Evolutionary conservation across 2,888 invertebrate species (phyloP), one percentile per base, ranked within the genome.

Genomic region (Andrena praecox): DNA sequence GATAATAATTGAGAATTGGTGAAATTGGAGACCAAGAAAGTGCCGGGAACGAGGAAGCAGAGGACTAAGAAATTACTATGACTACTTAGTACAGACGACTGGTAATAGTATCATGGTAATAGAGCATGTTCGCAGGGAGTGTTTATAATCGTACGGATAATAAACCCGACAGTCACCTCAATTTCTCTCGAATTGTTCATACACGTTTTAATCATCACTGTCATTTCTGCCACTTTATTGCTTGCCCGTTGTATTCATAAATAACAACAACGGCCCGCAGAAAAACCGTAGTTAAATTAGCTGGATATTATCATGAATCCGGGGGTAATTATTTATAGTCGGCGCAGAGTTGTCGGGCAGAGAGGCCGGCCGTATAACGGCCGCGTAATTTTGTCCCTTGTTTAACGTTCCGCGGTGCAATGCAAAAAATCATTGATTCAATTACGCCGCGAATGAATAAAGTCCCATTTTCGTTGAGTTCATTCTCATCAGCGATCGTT

Each of bases 181-280:
- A 81, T 81, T 81, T 54, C 35, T 63, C 69, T 70, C 50, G 63
- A 77, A 80, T 72, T 73, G 63, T 68, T 50, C 31, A 60, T 56
- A 71, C 50, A 78, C 69, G 78, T 73, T 81, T 81, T 77, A 69
- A 81, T 81, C 73, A 78, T 66, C 73, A 60, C 48, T 69, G 52
- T 60, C 78, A 69, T 81, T 78, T 73, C 42, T 56, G 42, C 31
- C 73, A 56, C n/a, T 81, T 73, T 50, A 73, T 69, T 59, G 35
- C 72, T 50, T 33, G 68, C 59, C 33, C 16, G 48, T 35, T 12
- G 16, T 29, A 20, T 73, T 60, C 60, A 50, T 59, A 66, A 73
- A 78, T 78, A 66, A 66, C 56, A 42, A 10, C 63, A 29, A 50
- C 59, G 24, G 24, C 2, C 12, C 52, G 12, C 59, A 27, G 79